Base-by-base conservation (phyloP, 1,140 invertebrate species). In the Octopus sinensis region DNA sequence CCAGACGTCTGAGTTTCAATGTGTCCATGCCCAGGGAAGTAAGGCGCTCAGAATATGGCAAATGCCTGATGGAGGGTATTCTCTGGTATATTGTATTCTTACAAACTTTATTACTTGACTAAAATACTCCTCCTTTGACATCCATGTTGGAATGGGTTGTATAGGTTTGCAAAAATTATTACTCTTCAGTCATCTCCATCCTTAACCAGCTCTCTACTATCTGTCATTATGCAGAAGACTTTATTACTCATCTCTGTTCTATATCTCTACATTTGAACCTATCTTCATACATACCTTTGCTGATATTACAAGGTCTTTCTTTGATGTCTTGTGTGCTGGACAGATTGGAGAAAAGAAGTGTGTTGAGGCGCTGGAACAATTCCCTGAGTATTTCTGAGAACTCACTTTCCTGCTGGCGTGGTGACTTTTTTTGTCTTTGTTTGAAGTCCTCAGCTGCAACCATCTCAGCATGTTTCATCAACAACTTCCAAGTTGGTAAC, bases 271-370 rank as follows among this genome's bases (percentile, higher is more conserved):
- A 62, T 17, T 62, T 62, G 4, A 17, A 62, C 9, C 1, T 62
- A 9, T n/a, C 30, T 23, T 13, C 5, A 73, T n/a, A 73, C 68
- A 13, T 10, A 73, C 68, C 68, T 73, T 73, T 73, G 68, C 68
- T 73, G 5, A 73, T 73, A 73, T 17, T 9, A 6, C 68, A n/a
- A 17, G 68, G 68, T 17, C 30, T 73, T 73, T 73, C 30, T 23
- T 73, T 73, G 68, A 73, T 73, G 13, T 73, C 68, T 73, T 73
- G 68, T 23, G 30, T 73, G 13, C 68, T 73, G 68, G 68, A 73
- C 17, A 13, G 4, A 13, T 23, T 73, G 13, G 68, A 73, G 13
- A 73, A 73, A 17, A 73, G 68, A 73, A 13, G 68, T n/a, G 68
- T 73, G 30, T 73, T 73, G 30, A 73, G 68, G 1, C 68, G 7